phyloP scores from a whole-genome alignment of 2,113 vertebrate species.

The Calcarius ornatus region DNA sequence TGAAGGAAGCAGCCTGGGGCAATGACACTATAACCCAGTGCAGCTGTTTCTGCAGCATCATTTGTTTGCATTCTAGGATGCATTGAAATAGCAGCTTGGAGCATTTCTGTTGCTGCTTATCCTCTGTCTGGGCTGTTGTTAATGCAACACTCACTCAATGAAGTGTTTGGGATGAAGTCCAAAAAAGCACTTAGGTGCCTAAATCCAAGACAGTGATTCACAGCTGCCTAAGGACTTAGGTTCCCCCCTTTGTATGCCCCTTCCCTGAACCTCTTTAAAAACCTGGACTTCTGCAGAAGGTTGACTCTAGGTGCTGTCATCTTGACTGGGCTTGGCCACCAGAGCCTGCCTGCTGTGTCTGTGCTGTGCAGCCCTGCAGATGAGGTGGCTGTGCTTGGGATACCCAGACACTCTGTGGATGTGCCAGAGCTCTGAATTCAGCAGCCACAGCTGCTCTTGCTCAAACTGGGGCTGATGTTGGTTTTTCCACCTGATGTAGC shows the following conservation, averaged over 20 bases:
- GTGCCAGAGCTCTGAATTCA: not conserved
- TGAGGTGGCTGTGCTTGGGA: not conserved
- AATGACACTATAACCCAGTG: not conserved
- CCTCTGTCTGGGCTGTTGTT: not conserved
- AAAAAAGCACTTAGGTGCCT: constrained; percentile 45
- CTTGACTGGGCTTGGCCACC: not conserved
- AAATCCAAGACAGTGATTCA: constrained; percentile 31
- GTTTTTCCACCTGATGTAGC: not conserved
- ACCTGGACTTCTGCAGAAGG: not conserved
- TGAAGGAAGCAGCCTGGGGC: not conserved
- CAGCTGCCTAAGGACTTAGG: constrained; percentile 32
- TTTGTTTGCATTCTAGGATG: not conserved
- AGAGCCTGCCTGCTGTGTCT: not conserved
- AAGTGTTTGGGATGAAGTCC: constrained; percentile 57
- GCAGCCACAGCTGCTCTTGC: not conserved
- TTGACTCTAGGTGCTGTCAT: not conserved
- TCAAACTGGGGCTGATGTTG: not conserved
- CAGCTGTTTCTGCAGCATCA: constrained; percentile 31
- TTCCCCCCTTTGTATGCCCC: not conserved
- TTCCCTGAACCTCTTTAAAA: not conserved
- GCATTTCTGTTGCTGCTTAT: constrained; percentile 36
- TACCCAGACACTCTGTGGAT: not conserved
- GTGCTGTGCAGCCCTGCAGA: not conserved
- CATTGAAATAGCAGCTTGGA: constrained; percentile 15
- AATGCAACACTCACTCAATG: constrained; percentile 43